Conservation (phyloP, 1,140 invertebrate species). For the Hycleus cichorii region DNA sequence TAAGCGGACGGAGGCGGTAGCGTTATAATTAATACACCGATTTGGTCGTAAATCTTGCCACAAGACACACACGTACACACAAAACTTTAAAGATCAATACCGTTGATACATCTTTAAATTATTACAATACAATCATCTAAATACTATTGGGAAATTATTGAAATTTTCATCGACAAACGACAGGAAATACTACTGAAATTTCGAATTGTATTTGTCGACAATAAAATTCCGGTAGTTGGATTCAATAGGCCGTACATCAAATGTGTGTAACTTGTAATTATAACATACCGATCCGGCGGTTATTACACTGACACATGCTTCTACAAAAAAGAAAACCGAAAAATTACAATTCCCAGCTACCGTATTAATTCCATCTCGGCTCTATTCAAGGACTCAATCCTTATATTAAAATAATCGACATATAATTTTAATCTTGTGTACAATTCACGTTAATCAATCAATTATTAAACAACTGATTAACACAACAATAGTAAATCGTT, state of each 20-base stretch:
- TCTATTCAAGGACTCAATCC: not conserved
- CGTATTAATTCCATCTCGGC: not conserved
- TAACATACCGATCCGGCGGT: constrained; percentile 21
- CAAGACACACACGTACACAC: not conserved
- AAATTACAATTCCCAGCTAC: not conserved
- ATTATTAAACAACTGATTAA: no score
- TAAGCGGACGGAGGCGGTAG: constrained; percentile 1
- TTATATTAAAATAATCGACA: constrained; percentile 16
- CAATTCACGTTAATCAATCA: no score
- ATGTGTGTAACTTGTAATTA: constrained; percentile 25
- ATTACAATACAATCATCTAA: not conserved
- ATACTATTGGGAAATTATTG: constrained; percentile 10
- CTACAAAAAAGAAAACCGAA: not conserved
- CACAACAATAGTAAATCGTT: no score
- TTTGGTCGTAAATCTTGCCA: not conserved
- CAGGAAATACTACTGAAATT: no score
- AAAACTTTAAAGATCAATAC: not conserved
- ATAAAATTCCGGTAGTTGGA: constrained; percentile 30
- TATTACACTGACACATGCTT: not conserved
- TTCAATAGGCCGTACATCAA: constrained; percentile 32
- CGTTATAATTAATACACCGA: constrained; percentile 1
- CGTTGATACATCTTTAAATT: not conserved
- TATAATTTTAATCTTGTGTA: no score
- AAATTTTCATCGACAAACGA: constrained; percentile 13
- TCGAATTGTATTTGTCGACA: no score